These are phyloP conservation scores for Ostrea edulis DNA, from an alignment of 1,140 invertebrate genomes.

Conservation along the genomic window DNA sequence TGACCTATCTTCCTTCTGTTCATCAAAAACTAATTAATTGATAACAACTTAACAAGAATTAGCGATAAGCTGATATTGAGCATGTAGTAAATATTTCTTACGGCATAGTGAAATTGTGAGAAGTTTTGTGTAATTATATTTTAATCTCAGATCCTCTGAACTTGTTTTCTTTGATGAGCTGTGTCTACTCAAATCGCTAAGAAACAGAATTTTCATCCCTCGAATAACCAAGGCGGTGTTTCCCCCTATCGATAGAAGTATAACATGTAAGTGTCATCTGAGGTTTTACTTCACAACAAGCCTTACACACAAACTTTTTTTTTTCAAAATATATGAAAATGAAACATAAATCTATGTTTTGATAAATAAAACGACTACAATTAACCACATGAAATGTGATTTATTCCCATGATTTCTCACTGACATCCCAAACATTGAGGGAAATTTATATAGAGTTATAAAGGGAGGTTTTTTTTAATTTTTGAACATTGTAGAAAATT, in stretches of 20 bases:
- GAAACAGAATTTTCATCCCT: neutral
- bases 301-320: too few relatives aligned
- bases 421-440: too few relatives aligned
- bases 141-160: neutral
- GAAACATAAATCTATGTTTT: too few relatives aligned
- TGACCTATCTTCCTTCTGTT: neutral
- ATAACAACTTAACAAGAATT: constrained; percentile 11
- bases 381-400: too few relatives aligned
- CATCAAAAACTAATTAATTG: neutral
- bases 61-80: neutral
- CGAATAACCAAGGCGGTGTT: neutral
- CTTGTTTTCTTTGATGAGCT: neutral
- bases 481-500: too few relatives aligned
- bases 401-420: too few relatives aligned
- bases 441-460: too few relatives aligned
- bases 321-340: too few relatives aligned
- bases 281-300: too few relatives aligned
- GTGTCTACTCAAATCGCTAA: neutral
- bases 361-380: too few relatives aligned
- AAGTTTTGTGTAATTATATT: neutral
- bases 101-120: neutral
- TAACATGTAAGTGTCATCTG: too few relatives aligned
- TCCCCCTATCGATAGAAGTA: neutral
- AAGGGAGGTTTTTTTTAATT: too few relatives aligned
- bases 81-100: neutral